A percentile compares a stretch with the other conserved stretches of the same genome.
Conservation (phyloP, 2,888 invertebrate species). For the Mactromeris polynyma region DNA sequence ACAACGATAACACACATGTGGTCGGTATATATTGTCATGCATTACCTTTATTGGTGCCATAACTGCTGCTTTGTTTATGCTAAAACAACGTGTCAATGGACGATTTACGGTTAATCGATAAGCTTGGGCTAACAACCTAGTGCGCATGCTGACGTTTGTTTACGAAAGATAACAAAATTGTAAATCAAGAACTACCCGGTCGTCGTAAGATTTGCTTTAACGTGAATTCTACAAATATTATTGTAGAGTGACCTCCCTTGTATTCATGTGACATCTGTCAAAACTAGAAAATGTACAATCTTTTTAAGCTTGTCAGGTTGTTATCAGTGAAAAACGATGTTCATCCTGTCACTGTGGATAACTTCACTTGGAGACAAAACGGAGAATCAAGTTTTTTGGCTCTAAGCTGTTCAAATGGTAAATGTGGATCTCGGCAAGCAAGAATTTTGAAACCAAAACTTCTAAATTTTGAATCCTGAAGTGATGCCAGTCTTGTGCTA, state of each 20-base stretch:
- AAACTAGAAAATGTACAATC: slow-evolving; percentile 75
- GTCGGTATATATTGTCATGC: not conserved
- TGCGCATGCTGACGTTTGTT: slow-evolving; percentile 28
- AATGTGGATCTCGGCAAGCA: not conserved
- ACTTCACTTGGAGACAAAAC: slow-evolving; percentile 81
- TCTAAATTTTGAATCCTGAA: too few species aligned
- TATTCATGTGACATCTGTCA: slow-evolving; percentile 44
- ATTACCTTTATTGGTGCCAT: slow-evolving; percentile 65
- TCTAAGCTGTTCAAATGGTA: slow-evolving; percentile 83
- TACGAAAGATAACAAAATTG: not conserved
- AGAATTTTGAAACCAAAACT: too few species aligned
- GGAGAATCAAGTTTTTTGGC: slow-evolving; percentile 82
- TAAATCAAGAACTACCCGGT: not conserved
- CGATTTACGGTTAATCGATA: not conserved
- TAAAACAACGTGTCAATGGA: slow-evolving; percentile 47
- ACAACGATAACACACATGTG: not conserved
- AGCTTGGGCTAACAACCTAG: slow-evolving; percentile 20
- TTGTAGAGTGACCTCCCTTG: slow-evolving; percentile 31
- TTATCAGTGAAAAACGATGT: slow-evolving; percentile 75
- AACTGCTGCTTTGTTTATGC: slow-evolving; percentile 31
- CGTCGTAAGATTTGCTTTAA: not conserved
- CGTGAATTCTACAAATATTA: not conserved
- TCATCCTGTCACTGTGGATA: slow-evolving; percentile 70
- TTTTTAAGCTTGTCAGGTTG: slow-evolving; percentile 81
- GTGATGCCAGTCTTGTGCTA: too few species aligned